A percentile compares a stretch with the other conserved stretches of the same genome.
phyloP scores from a whole-genome alignment of 2,888 invertebrate species.

The Acronicta psi region DNA sequence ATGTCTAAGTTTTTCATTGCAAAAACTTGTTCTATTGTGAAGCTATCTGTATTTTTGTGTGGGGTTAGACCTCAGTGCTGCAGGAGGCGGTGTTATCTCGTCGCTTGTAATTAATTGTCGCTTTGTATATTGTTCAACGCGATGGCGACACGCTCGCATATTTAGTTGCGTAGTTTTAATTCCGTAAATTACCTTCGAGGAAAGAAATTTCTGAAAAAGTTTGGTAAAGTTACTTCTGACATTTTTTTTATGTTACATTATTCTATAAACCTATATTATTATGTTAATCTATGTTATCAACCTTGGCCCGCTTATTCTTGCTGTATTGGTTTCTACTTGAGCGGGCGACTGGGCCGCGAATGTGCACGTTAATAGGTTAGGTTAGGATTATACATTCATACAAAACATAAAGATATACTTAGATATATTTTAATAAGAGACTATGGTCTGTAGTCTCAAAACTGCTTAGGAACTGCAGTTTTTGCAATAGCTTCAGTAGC shows the following conservation, averaged over 20 bases:
- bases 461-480: no score
- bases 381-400: no score
- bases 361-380: neutral
- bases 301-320: slow-evolving; percentile 24
- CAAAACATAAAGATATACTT: no score
- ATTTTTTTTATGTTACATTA: no score
- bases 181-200: slow-evolving; percentile 23
- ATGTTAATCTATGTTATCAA: neutral
- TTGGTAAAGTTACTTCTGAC: no score
- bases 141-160: slow-evolving; percentile 21
- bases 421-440: no score
- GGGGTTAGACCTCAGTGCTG: slow-evolving; percentile 12
- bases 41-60: slow-evolving; percentile 27
- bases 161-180: slow-evolving; percentile 44
- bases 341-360: neutral
- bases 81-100: slow-evolving; percentile 19
- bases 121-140: slow-evolving; percentile 27
- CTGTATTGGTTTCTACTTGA: slow-evolving; percentile 10
- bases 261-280: no score
- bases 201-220: no score
- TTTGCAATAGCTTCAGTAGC: no score
- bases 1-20: slow-evolving; percentile 34
- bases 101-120: slow-evolving; percentile 32
- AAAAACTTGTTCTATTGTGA: slow-evolving; percentile 39
- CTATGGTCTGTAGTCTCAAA: no score